Conservation (phyloP, 1,140 invertebrate genomes). For the Proales similis region DNA sequence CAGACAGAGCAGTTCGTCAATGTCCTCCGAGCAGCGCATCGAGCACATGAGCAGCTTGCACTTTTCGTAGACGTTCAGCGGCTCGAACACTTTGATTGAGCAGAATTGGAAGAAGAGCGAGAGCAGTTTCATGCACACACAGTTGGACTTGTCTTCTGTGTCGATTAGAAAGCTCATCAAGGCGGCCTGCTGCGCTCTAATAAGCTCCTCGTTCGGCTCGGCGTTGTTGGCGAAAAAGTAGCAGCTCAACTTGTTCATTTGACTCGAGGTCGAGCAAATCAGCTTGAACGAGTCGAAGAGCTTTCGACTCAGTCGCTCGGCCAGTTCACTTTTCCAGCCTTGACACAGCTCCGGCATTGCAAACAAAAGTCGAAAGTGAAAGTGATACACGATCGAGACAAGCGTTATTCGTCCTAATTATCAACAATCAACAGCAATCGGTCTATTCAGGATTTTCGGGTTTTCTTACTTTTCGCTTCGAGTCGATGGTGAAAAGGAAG, state of each 20-base stretch:
- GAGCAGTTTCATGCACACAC: constrained; percentile 7
- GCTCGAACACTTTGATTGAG: constrained; percentile 23
- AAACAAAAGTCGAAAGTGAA: no score
- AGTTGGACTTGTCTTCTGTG: constrained; percentile 20
- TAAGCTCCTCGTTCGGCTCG: not conserved
- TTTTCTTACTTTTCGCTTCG: constrained; percentile 3
- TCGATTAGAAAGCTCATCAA: not conserved
- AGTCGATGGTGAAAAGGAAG: constrained; percentile 19
- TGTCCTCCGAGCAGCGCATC: constrained; percentile 25
- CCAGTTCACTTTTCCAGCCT: no score
- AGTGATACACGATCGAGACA: constrained; percentile 22
- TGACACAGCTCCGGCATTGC: no score
- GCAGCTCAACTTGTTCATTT: not conserved
- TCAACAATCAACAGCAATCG: not conserved
- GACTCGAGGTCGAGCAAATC: not conserved
- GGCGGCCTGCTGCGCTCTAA: constrained; percentile 23
- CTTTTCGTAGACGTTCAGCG: constrained; percentile 34
- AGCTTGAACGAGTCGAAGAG: constrained; percentile 15
- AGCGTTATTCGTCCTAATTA: constrained; percentile 17
- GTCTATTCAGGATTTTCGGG: no score
- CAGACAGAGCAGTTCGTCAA: constrained; percentile 18
- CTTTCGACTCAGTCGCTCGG: no score
- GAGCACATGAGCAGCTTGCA: constrained; percentile 35
- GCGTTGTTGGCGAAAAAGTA: not conserved
- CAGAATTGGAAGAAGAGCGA: constrained; percentile 21